These are phyloP conservation scores for Cryptocephalus primarius DNA, from an alignment of 2,888 invertebrate genomes.

Conservation along the genomic window DNA sequence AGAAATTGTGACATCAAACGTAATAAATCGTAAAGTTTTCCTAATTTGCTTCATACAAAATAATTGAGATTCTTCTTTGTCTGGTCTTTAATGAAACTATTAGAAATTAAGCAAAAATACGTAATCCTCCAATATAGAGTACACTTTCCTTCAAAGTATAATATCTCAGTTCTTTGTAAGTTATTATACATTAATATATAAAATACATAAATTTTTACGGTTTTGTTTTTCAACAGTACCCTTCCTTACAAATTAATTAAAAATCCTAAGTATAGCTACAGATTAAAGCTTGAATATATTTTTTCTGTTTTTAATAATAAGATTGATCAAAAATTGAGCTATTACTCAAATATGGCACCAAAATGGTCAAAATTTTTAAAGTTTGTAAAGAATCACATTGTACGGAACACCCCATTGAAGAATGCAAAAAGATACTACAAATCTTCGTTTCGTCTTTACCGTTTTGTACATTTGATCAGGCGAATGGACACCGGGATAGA, in stretches of 20 bases:
- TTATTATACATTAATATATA: conserved; percentile 34
- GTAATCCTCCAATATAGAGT: conserved; percentile 25
- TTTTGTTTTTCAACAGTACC: conserved; percentile 19
- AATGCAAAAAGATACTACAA: conserved; percentile 24
- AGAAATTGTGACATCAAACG: too few relatives aligned
- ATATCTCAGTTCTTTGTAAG: conserved; percentile 28
- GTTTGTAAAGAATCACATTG: conserved; percentile 28
- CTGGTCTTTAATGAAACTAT: conserved; percentile 9
- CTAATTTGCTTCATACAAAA: too few relatives aligned
- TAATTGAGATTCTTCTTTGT: conserved; percentile 1
- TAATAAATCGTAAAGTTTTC: too few relatives aligned
- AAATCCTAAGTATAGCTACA: conserved; percentile 30
- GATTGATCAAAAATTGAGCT: conserved; percentile 39
- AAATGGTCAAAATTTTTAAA: conserved; percentile 36
- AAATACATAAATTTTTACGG: conserved; percentile 30
- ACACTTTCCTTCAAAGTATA: conserved; percentile 26
- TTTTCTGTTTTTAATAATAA: conserved; percentile 24
- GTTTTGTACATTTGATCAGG: conserved; percentile 1
- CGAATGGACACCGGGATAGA: neutral
- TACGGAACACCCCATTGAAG: conserved; percentile 39
- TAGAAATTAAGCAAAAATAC: conserved; percentile 19
- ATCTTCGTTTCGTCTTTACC: neutral
- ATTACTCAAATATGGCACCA: conserved; percentile 39
- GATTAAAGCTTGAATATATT: conserved; percentile 35
- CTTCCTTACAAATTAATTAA: conserved; percentile 28